Evolutionary conservation across 2,888 invertebrate species (phyloP), one percentile per base, ranked within the genome.

Genomic region (Cetonia aurata): DNA sequence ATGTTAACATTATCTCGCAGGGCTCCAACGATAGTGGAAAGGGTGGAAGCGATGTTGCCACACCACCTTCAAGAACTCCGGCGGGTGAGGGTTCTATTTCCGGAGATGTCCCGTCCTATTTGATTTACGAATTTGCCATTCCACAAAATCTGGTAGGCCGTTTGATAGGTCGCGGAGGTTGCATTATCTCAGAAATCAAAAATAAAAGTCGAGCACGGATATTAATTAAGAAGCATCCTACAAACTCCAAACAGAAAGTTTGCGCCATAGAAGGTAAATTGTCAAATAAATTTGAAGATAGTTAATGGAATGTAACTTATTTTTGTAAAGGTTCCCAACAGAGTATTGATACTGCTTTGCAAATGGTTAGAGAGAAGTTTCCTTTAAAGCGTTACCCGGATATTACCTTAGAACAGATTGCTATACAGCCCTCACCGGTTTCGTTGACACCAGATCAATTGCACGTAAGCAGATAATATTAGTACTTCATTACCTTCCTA

Each of bases 1-100:
- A 4, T 4, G 6, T 6, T 8, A 1, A 15, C 12, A n/a, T 10
- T 42, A 41, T 83, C 83, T 71, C 80, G 90, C 70, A 84, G 90
- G 92, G 92, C 73, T 94, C 93, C 71, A 93, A 91, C 83, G 94
- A 94, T 83, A 94, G 94, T 83, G 94, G 94, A 56, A 93, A 94
- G 86, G 94, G 94, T 76, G 72, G 72, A 48, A 72, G 72, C 17
- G 91, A 91, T 78, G 88, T 90, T 33, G 89, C 91, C 70, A 92
- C 92, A 74, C 92, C 92, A 48, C 88, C 91, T 67, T 88, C 89
- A 70, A 75, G 81, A 6, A 80, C 80, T 0, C 80, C 87, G 73
- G 85, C 87, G 72, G 87, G 88, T 73, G 86, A 88, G 76, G 86
- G 86, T 75, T 80, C 80, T 46, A 75, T 79, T 33, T 46, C 70